Evolutionary conservation across 2,888 invertebrate genomes (phyloP).

Genomic region (Catocala fraxini): DNA sequence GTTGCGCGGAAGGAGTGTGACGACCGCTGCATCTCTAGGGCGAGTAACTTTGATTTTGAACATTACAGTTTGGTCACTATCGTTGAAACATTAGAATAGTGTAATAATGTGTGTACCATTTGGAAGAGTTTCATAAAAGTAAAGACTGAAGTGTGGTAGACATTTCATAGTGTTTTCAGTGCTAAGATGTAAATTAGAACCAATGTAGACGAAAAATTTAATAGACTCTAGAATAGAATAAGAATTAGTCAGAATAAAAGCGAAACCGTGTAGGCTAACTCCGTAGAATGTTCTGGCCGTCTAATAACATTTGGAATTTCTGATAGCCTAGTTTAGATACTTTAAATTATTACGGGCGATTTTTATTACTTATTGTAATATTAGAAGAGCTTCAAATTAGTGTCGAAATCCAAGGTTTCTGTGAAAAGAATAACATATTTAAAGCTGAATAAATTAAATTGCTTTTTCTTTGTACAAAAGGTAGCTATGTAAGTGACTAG

Average conservation of each 20-base stretch:
- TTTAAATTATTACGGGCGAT: slow-evolving; percentile 72
- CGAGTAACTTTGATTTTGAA: slow-evolving; percentile 84
- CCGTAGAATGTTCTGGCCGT: slow-evolving; percentile 75
- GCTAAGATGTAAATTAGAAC: slow-evolving; percentile 70
- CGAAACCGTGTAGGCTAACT: slow-evolving; percentile 64
- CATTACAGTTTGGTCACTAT: slow-evolving; percentile 75
- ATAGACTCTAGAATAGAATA: slow-evolving; percentile 78
- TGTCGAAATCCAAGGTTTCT: slow-evolving; percentile 55
- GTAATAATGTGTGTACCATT: slow-evolving; percentile 65
- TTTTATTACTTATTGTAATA: slow-evolving; percentile 68
- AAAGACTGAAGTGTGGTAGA: slow-evolving; percentile 77
- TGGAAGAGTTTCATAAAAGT: slow-evolving; percentile 62
- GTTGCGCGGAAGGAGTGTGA: slow-evolving; percentile 75
- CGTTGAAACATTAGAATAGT: slow-evolving; percentile 77
- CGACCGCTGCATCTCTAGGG: slow-evolving; percentile 79
- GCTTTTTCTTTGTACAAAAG: slow-evolving; percentile 60
- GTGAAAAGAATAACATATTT: slow-evolving; percentile 49
- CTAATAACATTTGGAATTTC: slow-evolving; percentile 60
- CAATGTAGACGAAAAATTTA: slow-evolving; percentile 64
- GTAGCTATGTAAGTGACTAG: slow-evolving; percentile 69
- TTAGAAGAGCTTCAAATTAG: slow-evolving; percentile 76
- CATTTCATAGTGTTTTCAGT: slow-evolving; percentile 66
- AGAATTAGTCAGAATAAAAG: slow-evolving; percentile 66
- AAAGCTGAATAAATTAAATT: slow-evolving; percentile 46
- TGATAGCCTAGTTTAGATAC: slow-evolving; percentile 74